phyloP scores from a whole-genome alignment of 2,113 vertebrate genomes.

The Nyctereutes procyonoides region DNA sequence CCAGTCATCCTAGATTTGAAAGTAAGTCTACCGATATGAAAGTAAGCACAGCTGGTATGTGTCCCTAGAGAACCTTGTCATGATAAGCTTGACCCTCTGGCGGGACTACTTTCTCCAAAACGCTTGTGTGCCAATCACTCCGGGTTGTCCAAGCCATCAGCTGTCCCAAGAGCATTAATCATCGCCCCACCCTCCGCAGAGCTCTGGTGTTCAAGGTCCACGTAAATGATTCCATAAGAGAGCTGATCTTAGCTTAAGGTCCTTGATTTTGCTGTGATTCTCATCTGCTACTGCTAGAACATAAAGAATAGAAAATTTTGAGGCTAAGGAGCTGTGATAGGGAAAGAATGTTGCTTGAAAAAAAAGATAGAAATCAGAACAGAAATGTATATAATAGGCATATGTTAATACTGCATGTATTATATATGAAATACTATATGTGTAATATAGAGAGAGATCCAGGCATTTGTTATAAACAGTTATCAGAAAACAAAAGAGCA shows the following conservation, averaged over 20 bases:
- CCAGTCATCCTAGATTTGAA: not conserved
- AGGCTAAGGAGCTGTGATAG: not conserved
- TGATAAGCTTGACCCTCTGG: not conserved
- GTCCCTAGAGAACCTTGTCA: not conserved
- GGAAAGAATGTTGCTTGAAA: not conserved
- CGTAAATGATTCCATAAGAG: not conserved
- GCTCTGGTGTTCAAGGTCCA: conserved; percentile 9
- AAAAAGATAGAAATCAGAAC: not conserved
- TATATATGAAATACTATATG: not conserved
- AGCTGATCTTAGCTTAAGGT: not conserved
- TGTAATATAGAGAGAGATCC: not conserved
- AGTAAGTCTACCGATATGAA: not conserved
- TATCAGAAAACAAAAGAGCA: conserved; percentile 7
- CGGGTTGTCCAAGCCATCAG: not conserved
- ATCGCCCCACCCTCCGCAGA: not conserved
- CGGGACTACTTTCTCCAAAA: not conserved
- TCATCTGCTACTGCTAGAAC: not conserved
- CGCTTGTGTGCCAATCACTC: not conserved
- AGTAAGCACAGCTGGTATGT: not conserved
- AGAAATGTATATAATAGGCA: not conserved
- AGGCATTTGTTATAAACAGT: not conserved
- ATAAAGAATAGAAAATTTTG: not conserved
- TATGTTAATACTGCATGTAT: not conserved
- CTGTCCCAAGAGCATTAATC: not conserved
- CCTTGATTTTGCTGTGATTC: not conserved